Evolutionary conservation across 2,113 vertebrate species (phyloP).

Genomic region (Plectropomus leopardus): DNA sequence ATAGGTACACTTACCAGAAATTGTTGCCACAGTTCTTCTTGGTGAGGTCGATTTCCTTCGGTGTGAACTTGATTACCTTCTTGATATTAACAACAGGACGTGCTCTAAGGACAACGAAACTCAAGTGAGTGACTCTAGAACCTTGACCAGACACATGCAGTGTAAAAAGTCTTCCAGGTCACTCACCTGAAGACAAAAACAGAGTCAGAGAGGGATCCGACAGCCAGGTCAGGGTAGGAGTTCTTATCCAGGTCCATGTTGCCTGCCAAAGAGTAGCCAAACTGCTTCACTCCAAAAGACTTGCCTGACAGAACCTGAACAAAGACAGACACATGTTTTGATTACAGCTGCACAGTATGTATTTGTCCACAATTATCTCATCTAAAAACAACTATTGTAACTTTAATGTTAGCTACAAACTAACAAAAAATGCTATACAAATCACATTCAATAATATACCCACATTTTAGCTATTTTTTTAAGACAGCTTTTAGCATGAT

Average conservation of each 20-base stretch:
- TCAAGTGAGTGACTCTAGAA: slow-evolving; percentile 1
- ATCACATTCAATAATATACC: no score
- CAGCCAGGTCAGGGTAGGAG: slow-evolving; percentile 93
- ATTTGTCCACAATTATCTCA: background rate
- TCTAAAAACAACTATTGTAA: background rate
- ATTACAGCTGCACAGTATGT: background rate
- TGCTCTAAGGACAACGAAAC: slow-evolving; percentile 81
- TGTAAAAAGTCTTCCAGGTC: background rate
- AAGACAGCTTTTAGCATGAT: no score
- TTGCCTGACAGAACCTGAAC: slow-evolving; percentile 87
- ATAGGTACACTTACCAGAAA: slow-evolving; percentile 87
- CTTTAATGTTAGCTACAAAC: no score
- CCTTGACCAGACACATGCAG: background rate
- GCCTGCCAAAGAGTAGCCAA: slow-evolving; percentile 96
- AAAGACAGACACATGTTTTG: background rate
- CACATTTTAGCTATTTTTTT: no score
- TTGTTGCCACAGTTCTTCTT: slow-evolving; percentile 79
- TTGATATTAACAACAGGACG: slow-evolving; percentile 91
- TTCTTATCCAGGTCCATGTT: slow-evolving; percentile 97
- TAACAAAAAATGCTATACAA: no score
- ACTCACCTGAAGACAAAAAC: slow-evolving; percentile 81
- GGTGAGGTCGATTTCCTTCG: slow-evolving; percentile 80
- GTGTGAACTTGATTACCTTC: slow-evolving; percentile 87
- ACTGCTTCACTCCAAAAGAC: slow-evolving; percentile 76
- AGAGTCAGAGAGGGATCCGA: slow-evolving; percentile 94